phyloP scores from a whole-genome alignment of 1,140 invertebrate genomes.

The Rhopalosiphum maidis region DNA sequence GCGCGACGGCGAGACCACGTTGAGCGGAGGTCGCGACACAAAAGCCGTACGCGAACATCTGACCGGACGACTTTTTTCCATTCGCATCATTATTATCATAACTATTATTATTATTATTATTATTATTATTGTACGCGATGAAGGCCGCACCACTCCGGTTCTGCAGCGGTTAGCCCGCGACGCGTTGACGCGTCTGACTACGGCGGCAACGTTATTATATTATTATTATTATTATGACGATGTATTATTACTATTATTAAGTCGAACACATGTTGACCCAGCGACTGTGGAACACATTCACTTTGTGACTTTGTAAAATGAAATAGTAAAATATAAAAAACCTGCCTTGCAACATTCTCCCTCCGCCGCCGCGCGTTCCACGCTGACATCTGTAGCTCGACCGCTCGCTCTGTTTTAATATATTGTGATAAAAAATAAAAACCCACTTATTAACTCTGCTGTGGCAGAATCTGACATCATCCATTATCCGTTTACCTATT shows the following conservation, averaged over 20 bases:
- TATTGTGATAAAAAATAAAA: neutral
- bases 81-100: constrained; percentile 1
- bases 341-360: constrained; percentile 50
- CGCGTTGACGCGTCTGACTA: constrained; percentile 48
- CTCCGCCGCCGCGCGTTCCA: neutral
- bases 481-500: neutral
- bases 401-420: neutral
- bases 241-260: constrained; percentile 40
- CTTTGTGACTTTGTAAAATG: constrained; percentile 39
- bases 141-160: constrained; percentile 28
- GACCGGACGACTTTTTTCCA: constrained; percentile 6
- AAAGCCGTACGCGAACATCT: constrained; percentile 6
- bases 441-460: constrained; percentile 30
- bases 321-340: constrained; percentile 17
- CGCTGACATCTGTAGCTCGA: neutral
- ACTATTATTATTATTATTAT: neutral
- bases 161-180: constrained; percentile 15
- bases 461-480: neutral
- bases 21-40: neutral
- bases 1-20: neutral
- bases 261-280: constrained; percentile 55
- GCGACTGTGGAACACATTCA: constrained; percentile 51
- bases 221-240: constrained; percentile 37
- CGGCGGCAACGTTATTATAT: neutral
- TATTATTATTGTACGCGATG: constrained; percentile 23